Evolutionary conservation across 64 coral and sea anemone genomes (phyloP), one percentile per base, ranked within the genome.

Genomic region (Hydrozoanthus tunicans): DNA sequence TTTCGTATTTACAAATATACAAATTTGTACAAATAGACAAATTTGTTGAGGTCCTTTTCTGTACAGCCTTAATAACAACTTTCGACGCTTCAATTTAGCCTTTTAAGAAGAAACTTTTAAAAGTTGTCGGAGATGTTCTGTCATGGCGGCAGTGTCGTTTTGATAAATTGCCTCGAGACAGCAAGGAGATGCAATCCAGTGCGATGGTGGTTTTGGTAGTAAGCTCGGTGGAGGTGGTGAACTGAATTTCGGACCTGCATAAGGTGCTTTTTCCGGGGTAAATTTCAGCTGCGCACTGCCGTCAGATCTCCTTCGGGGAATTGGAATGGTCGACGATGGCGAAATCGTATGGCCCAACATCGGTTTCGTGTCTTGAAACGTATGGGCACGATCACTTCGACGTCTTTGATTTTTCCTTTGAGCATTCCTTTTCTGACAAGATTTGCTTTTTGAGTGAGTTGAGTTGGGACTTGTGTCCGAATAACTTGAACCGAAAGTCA

Each of bases 1-100:
- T 86, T 59, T 90, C 86, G 76, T 96, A 96, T 96, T 92, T 96
- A 96, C 95, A 96, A 96, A 96, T 96, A 91, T 96, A 93, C 95
- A 96, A 96, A 96, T 95, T 92, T 95, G 91, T 95, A 95, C 94
- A 95, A 92, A 92, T 72, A 64, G 92, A 95, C 94, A 95, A 95
- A 95, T 96, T 94, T 96, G 92, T 62, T 67, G 71, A 74, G 80
- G 85, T 90, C 75, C 66, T 78, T 78, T 13, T 79, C 74, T 88
- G 80, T 89, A 94, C 79, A 91, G 94, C 94, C 86, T 82, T 51
- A 81, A 72, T 75, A 56, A 92, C 78, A 58, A 53, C 68, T 58
- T 80, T 68, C 32, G 32, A 43, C 32, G 32, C 32, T 93, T 23
- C 73, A 61, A 15, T 58, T 78, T 6, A 51, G 32, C 25, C 25